These are phyloP conservation scores for Metridium senile DNA, from an alignment of 92 coral and sea anemone genomes.

Conservation along the genomic window DNA sequence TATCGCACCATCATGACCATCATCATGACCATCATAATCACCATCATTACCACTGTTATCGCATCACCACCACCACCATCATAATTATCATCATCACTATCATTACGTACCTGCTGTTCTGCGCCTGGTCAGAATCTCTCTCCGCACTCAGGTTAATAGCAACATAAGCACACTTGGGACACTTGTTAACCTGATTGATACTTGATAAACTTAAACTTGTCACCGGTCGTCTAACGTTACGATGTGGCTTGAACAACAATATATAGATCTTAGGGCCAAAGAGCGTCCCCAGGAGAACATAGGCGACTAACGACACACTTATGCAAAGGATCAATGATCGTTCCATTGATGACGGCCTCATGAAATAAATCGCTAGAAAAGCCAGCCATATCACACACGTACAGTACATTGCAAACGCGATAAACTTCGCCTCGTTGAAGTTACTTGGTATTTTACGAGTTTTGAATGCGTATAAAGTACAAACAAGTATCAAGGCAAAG, in stretches of 20 bases:
- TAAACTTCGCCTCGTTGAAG: slow-evolving; percentile 96
- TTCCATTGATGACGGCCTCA: slow-evolving; percentile 68
- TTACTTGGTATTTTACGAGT: slow-evolving; percentile 96
- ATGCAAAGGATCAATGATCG: slow-evolving; percentile 77
- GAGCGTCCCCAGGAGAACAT: slow-evolving; percentile 82
- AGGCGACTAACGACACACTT: slow-evolving; percentile 89
- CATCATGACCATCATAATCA: neutral
- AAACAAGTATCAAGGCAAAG: slow-evolving; percentile 85
- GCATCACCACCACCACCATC: neutral
- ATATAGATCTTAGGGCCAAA: slow-evolving; percentile 94
- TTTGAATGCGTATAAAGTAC: slow-evolving; percentile 95
- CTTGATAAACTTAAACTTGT: slow-evolving; percentile 93
- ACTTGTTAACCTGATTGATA: slow-evolving; percentile 57
- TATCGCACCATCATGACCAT: neutral
- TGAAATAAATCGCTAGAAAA: slow-evolving; percentile 84
- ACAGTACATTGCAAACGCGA: slow-evolving; percentile 98
- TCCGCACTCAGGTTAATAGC: slow-evolving; percentile 45
- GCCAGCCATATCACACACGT: slow-evolving; percentile 96
- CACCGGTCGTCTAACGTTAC: slow-evolving; percentile 77
- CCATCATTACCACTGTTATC: neutral
- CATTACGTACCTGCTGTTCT: slow-evolving; percentile 52
- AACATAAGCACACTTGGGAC: slow-evolving; percentile 56
- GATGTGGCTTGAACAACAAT: slow-evolving; percentile 80
- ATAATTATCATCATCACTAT: slow-evolving; percentile 1
- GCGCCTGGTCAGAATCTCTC: slow-evolving; percentile 31